Conservation (phyloP, 2,113 vertebrate species). For the Narcine bancroftii region DNA sequence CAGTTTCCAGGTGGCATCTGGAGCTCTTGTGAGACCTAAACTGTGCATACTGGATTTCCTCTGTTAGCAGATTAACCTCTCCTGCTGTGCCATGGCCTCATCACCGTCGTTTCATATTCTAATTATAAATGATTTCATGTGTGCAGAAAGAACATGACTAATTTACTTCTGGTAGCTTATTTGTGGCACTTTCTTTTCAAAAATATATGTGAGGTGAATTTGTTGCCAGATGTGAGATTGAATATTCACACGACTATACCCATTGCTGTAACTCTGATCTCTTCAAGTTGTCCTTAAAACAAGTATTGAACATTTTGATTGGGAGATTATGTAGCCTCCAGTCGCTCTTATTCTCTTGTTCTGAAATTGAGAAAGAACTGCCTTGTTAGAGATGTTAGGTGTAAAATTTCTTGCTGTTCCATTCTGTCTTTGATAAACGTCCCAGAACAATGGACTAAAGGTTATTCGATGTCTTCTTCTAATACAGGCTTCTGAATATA, state of each 20-base stretch:
- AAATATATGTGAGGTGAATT: background rate
- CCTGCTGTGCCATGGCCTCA: background rate
- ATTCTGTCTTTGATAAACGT: no score
- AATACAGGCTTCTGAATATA: background rate
- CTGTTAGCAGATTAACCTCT: constrained; percentile 26
- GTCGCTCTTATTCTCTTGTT: no score
- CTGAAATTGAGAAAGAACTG: no score
- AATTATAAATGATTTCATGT: constrained; percentile 14
- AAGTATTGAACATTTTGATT: background rate
- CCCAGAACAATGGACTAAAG: no score
- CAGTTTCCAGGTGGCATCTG: constrained; percentile 30
- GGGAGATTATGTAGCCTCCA: no score
- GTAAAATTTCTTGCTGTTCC: no score
- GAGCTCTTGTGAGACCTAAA: background rate
- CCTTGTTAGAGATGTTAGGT: no score
- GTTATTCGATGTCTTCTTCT: background rate
- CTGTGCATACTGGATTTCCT: constrained; percentile 14
- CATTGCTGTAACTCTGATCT: background rate
- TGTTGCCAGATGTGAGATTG: background rate
- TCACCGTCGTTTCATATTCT: background rate
- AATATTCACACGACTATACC: background rate
- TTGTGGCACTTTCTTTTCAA: background rate
- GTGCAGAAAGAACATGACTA: background rate
- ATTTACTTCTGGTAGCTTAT: background rate
- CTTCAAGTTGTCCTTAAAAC: background rate